Base-by-base conservation (phyloP, 1,140 invertebrate genomes). In the Dendrolimus punctatus region DNA sequence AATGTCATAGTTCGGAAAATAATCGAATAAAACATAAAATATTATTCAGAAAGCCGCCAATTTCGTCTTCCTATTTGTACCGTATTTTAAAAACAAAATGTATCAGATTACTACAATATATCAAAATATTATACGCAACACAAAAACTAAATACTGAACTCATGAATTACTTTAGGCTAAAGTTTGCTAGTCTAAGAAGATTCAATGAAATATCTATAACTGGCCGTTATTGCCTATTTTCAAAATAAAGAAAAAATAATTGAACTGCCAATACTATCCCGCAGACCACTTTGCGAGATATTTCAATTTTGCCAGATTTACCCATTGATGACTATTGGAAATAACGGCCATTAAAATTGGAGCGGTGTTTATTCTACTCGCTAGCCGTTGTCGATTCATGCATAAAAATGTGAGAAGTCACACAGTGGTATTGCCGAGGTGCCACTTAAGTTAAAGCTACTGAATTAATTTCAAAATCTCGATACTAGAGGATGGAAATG, bases 231-330 rank as follows among this genome's bases (percentile, higher is more conserved):
- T 76, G 64, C 76, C 82, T 66, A 69, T 57, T 39, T 55, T 48
- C 39, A 10, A 57, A 23, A 23, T 23, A 23, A 23, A 23, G 23
- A 23, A 23, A 3, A 23, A 23, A 23, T 23, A 3, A 54, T 41
- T 49, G 44, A 52, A 65, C 53, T 66, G 67, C 71, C 66, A 75
- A 79, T 76, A 49, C 49, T 59, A 49, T 23, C 60, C 55, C 57
- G 54, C 47, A 53, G 58, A 63, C 64, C 68, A 70, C 62, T 65
- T 66, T 64, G 49, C 54, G 57, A 67, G 60, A 66, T 64, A 62
- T 47, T 37, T 49, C n/a, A 80, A 82, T 85, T 85, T 85, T 80
- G 80, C 80, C 80, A 83, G 77, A 82, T 85, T 80, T 83, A 82
- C 80, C 80, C 62, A 55, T 63, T 59, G 53, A 55, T 49, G 55